Evolutionary conservation across 2,797 vertebrate species (phyloP).

Genomic region (Myotis planiceps): DNA sequence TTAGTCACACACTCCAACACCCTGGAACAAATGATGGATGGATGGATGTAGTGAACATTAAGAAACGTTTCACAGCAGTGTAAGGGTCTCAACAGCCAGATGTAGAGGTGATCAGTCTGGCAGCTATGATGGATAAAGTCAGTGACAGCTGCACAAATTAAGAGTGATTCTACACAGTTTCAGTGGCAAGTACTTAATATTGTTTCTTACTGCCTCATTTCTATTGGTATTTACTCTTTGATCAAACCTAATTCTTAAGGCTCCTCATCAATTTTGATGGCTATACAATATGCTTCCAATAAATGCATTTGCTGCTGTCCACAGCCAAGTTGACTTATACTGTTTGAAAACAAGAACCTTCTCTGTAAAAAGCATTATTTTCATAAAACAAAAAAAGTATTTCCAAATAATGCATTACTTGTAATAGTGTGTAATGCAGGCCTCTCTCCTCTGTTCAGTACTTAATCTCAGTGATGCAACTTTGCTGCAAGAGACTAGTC

Average conservation of each 20-base stretch:
- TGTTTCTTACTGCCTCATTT: neutral
- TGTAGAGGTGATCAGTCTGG: accelerated
- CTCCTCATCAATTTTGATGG: neutral
- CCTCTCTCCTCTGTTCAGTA: neutral
- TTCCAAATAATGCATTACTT: neutral
- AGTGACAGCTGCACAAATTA: neutral
- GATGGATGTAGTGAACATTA: neutral
- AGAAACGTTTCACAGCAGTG: neutral
- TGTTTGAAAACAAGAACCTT: neutral
- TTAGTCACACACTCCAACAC: neutral
- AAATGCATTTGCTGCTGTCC: neutral
- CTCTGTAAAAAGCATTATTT: neutral
- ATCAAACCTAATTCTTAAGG: neutral
- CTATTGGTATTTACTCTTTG: neutral
- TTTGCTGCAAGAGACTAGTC: neutral
- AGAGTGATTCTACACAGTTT: neutral
- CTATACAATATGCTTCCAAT: neutral
- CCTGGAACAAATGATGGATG: neutral
- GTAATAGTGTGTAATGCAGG: neutral
- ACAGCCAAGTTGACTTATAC: neutral
- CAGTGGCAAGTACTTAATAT: accelerated
- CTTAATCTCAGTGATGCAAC: neutral
- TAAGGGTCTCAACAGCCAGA: neutral
- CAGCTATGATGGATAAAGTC: accelerated
- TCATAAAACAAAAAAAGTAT: neutral